Base-by-base conservation (phyloP, 2,113 vertebrate genomes). In the Paracanthobrama guichenoti region DNA sequence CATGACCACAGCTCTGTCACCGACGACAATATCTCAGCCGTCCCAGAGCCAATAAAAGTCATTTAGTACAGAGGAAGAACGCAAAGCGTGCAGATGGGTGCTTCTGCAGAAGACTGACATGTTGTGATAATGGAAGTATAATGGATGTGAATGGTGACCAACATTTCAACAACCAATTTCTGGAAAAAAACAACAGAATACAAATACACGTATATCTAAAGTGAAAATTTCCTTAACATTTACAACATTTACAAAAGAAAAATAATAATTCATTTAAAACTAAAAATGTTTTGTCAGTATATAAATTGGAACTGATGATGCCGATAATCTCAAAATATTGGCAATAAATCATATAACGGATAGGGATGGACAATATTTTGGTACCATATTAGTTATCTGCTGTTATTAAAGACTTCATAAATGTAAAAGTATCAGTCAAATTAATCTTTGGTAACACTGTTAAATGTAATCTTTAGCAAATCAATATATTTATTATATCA, bases 1-100 rank as follows among this genome's bases (percentile, higher is more conserved):
- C 62, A 20, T 50, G 72, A 82, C 53, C 24, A 75, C 67, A 76
- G 84, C 9, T 79, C 48, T 48, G 48, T 79, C 62, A 85, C 13
- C 5, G 46, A 60, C 48, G 3, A 44, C 64, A 74, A 85, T 76
- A 81, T 79, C 81, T 55, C 71, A 28, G 50, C 39, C 22, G 39
- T 71, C n/a, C 59, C 35, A n/a, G 35, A 6, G 60, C 72, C 64
- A 75, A 44, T 60, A 78, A 77, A 60, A 60, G 14, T 12, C 10
- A 83, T 42, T 72, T 76, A 22, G 46, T 77, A 62, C 44, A 22
- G 28, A 73, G 16, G 1, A 18, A 57, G 9, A 83, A 53, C 79
- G 42, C 42, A 6, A 46, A 53, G 79, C 14, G 26, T n/a, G 66
- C 60, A 59, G 66, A n/a, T 26, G n/a, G 7, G n/a, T 6, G 6